Percentiles rank a stretch among this genome's conserved stretches.
Evolutionary conservation across 2,888 invertebrate genomes (phyloP).

Genomic region (Trachelus stipa): DNA sequence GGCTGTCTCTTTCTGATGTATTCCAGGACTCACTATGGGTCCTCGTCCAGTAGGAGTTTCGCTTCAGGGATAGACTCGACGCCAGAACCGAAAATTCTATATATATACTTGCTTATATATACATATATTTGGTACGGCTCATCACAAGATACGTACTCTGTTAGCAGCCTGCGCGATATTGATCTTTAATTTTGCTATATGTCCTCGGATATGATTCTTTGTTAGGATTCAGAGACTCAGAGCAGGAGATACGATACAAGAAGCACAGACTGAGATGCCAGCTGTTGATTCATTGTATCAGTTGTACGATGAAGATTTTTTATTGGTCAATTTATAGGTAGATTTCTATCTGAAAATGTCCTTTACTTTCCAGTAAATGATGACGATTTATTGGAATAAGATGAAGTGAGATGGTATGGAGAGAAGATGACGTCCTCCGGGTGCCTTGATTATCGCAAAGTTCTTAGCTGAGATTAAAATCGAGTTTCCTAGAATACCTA

Average conservation of each 20-base stretch:
- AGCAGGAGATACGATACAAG: background rate
- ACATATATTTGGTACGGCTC: background rate
- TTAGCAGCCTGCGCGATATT: background rate
- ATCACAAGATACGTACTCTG: background rate
- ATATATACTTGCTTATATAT: background rate
- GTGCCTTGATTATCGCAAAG: background rate
- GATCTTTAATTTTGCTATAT: background rate
- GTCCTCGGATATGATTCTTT: background rate
- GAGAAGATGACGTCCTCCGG: background rate
- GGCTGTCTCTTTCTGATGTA: background rate
- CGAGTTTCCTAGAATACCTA: slow-evolving; percentile 2
- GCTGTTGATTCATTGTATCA: background rate
- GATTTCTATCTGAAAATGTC: background rate
- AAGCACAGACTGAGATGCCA: background rate
- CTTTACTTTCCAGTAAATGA: background rate
- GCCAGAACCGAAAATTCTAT: background rate
- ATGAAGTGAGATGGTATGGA: background rate
- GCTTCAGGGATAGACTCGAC: background rate
- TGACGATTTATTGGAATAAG: background rate
- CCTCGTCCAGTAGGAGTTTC: background rate
- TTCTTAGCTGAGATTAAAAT: background rate
- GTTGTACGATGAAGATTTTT: background rate
- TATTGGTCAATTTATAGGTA: background rate
- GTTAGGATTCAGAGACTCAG: background rate
- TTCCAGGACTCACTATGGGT: background rate